Evolutionary conservation across 2,113 vertebrate genomes (phyloP).

Genomic region (chimpanzee (Pan troglodytes)): DNA sequence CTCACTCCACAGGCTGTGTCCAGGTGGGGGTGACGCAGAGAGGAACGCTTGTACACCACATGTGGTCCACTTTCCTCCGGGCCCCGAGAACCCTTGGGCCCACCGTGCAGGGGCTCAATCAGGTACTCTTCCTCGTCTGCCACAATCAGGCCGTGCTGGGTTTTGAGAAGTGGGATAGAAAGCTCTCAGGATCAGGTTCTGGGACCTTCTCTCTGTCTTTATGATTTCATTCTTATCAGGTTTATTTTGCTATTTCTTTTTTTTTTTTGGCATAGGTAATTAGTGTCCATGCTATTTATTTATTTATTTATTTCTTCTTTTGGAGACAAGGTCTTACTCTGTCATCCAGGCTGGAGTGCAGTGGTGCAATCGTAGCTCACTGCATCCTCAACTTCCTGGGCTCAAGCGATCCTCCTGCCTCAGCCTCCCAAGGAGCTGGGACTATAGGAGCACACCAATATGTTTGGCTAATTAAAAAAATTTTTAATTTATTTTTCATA

Average conservation of each 20-base stretch:
- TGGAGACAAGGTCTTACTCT: no score
- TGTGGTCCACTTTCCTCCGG: constrained; percentile 93
- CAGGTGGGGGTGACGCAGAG: constrained; percentile 95
- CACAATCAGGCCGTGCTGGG: constrained; percentile 96
- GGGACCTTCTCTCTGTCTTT: not conserved
- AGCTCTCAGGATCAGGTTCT: not conserved
- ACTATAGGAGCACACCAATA: no score
- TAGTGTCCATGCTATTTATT: no score
- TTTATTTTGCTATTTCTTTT: not conserved
- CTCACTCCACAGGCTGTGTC: constrained; percentile 97
- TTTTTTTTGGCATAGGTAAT: no score
- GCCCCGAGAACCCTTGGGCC: constrained; percentile 84
- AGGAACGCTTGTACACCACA: constrained; percentile 97
- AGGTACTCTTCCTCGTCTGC: constrained; percentile 96
- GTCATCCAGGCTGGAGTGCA: no score
- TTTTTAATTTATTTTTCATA: no score
- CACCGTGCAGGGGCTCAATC: constrained; percentile 93
- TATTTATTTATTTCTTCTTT: no score
- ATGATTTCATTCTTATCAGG: not conserved
- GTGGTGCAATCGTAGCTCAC: no score
- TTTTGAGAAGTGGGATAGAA: not conserved
- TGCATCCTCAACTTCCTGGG: no score
- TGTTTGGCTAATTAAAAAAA: no score
- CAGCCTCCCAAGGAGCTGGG: no score
- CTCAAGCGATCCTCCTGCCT: no score